Evolutionary conservation across 2,888 invertebrate genomes (phyloP).

Genomic region (Hyppa rectilinea): DNA sequence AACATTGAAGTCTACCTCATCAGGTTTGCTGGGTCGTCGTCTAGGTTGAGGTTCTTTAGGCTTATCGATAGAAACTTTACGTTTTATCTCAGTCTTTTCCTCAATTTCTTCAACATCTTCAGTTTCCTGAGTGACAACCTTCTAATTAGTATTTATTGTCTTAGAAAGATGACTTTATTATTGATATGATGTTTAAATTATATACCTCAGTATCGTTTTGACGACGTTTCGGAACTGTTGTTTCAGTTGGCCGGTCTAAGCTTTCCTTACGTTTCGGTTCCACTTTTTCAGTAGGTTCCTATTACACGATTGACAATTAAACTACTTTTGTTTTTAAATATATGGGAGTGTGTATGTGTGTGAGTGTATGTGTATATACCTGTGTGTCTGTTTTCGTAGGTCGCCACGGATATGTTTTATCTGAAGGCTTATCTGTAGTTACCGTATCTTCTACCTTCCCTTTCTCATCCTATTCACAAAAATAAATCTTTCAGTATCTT

Average conservation of each 20-base stretch:
- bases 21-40: constrained; percentile 56
- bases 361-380: constrained; percentile 73
- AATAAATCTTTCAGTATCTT: constrained; percentile 69
- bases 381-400: constrained; percentile 84
- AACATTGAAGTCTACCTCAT: constrained; percentile 68
- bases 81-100: constrained; percentile 71
- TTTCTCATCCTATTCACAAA: constrained; percentile 86
- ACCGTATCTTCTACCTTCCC: constrained; percentile 80
- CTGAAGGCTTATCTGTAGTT: constrained; percentile 82
- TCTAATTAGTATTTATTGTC: constrained; percentile 25
- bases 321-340: constrained; percentile 13
- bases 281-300: constrained; percentile 76
- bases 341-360: constrained; percentile 63
- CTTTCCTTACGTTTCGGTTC: constrained; percentile 79
- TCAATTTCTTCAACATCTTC: constrained; percentile 71
- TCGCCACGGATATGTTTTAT: constrained; percentile 85
- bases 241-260: constrained; percentile 69
- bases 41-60: constrained; percentile 61
- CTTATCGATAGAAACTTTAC: constrained; percentile 65
- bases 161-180: background rate
- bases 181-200: background rate
- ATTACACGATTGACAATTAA: constrained; percentile 61
- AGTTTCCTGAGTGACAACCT: constrained; percentile 69
- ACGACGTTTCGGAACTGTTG: constrained; percentile 68
- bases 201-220: constrained; percentile 78